phyloP scores from a whole-genome alignment of 2,797 vertebrate genomes.

The Hydrophis major region DNA sequence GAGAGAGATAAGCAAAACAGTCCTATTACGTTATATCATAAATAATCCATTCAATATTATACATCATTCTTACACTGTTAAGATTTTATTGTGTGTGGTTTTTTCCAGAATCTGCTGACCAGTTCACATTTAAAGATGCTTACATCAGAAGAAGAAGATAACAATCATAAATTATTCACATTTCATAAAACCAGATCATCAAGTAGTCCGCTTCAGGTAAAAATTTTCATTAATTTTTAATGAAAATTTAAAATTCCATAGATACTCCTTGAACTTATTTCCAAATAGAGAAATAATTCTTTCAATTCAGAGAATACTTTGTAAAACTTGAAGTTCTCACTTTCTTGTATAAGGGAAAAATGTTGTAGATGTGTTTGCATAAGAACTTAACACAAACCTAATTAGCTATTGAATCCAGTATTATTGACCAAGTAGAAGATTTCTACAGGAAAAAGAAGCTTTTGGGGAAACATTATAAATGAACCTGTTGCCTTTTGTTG shows the following conservation, averaged over 20 bases:
- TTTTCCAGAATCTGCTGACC: slow-evolving; percentile 86
- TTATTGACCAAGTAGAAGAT: slow-evolving; percentile 11
- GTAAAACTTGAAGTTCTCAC: neutral
- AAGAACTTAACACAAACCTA: slow-evolving; percentile 22
- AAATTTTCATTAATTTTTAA: neutral
- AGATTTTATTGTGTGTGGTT: neutral
- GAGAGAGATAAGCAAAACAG: neutral
- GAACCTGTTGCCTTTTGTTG: slow-evolving; percentile 11
- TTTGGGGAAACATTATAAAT: slow-evolving; percentile 15
- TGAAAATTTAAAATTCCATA: slow-evolving; percentile 1
- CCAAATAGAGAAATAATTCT: neutral
- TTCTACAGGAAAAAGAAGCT: slow-evolving; percentile 21
- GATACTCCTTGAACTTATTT: neutral
- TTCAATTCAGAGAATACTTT: neutral
- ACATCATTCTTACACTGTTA: neutral
- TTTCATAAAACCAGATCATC: slow-evolving; percentile 82
- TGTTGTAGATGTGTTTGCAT: slow-evolving; percentile 25
- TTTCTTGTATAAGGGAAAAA: slow-evolving; percentile 14
- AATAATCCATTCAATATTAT: neutral
- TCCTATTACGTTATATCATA: neutral
- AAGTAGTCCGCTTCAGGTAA: slow-evolving; percentile 75
- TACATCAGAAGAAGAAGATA: slow-evolving; percentile 81
- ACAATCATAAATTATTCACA: slow-evolving; percentile 82
- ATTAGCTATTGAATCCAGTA: slow-evolving; percentile 12
- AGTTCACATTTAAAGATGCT: slow-evolving; percentile 88